Evolutionary conservation across 2,797 vertebrate genomes (phyloP).

Genomic region (Pipistrellus pygmaeus): DNA sequence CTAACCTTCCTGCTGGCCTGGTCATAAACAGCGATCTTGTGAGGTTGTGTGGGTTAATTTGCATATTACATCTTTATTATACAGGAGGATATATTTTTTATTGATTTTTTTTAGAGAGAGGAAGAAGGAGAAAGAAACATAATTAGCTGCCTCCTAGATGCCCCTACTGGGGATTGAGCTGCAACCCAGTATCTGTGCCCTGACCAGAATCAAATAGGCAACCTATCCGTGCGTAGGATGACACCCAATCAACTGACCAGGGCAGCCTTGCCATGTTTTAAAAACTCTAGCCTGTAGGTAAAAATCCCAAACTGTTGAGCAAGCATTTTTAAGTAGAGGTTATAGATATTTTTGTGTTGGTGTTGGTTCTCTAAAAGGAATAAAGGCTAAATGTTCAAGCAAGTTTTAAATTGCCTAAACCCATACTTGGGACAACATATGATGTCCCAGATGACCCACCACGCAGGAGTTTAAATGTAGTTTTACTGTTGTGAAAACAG

Average conservation of each 20-base stretch:
- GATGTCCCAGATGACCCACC: not conserved
- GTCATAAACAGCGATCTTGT: too few species aligned
- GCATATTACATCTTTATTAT: too few species aligned
- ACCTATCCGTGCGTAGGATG: not conserved
- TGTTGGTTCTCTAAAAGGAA: not conserved
- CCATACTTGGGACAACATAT: not conserved
- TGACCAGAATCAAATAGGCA: too few species aligned
- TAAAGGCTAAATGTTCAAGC: not conserved
- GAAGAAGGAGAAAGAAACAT: not conserved
- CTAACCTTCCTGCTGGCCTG: too few species aligned
- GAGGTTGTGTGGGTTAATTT: too few species aligned
- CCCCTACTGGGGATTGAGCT: too few species aligned
- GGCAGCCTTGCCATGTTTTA: not conserved
- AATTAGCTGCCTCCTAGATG: not conserved
- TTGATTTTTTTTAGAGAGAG: not conserved
- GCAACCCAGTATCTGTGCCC: too few species aligned
- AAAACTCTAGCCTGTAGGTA: not conserved
- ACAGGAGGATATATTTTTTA: not conserved
- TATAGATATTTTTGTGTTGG: not conserved
- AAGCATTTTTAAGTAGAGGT: constrained; percentile 2
- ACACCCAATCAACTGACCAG: not conserved
- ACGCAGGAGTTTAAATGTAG: constrained; percentile 7
- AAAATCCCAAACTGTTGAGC: not conserved
- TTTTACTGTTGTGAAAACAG: constrained; percentile 31
- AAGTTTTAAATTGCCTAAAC: not conserved